Percentiles rank a stretch among this genome's conserved stretches.
Evolutionary conservation across 1,140 invertebrate species (phyloP).

Genomic region (Drepana arcuata): DNA sequence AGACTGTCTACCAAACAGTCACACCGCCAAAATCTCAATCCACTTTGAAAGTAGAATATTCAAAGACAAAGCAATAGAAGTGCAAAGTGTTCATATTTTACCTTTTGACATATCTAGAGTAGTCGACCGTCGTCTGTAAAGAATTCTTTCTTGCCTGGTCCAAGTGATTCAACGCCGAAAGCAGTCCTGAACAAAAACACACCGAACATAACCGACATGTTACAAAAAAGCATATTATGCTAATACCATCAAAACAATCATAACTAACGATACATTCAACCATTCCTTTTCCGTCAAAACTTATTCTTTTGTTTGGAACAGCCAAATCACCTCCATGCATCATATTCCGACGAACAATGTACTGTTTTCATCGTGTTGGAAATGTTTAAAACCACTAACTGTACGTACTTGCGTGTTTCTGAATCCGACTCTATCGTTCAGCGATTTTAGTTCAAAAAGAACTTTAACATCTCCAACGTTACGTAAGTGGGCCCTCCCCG

Average conservation of each 20-base stretch:
- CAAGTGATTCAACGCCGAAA: conserved; percentile 71
- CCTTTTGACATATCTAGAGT: conserved; percentile 86
- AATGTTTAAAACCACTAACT: conserved; percentile 50
- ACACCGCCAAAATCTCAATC: too few relatives aligned
- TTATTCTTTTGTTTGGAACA: conserved; percentile 68
- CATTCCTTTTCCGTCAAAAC: conserved; percentile 54
- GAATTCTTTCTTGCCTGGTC: conserved; percentile 64
- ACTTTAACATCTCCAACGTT: conserved; percentile 44
- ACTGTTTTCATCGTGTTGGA: conserved; percentile 61
- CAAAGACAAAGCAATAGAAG: conserved; percentile 1
- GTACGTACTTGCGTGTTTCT: conserved; percentile 40
- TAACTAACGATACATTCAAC: conserved; percentile 50
- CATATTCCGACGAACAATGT: conserved; percentile 61
- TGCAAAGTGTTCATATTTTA: conserved; percentile 39
- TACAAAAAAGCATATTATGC: conserved; percentile 46
- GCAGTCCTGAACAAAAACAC: conserved; percentile 63
- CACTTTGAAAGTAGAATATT: conserved; percentile 1
- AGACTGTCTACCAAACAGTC: too few relatives aligned
- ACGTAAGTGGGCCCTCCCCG: conserved; percentile 55
- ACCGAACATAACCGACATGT: conserved; percentile 11
- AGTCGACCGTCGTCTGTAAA: conserved; percentile 75
- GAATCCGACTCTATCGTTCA: conserved; percentile 33
- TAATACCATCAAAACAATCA: conserved; percentile 51
- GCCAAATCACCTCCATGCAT: conserved; percentile 65
- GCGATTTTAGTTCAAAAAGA: conserved; percentile 57